Evolutionary conservation across 2,797 vertebrate species (phyloP).

Genomic region (Phalanger gymnotis): DNA sequence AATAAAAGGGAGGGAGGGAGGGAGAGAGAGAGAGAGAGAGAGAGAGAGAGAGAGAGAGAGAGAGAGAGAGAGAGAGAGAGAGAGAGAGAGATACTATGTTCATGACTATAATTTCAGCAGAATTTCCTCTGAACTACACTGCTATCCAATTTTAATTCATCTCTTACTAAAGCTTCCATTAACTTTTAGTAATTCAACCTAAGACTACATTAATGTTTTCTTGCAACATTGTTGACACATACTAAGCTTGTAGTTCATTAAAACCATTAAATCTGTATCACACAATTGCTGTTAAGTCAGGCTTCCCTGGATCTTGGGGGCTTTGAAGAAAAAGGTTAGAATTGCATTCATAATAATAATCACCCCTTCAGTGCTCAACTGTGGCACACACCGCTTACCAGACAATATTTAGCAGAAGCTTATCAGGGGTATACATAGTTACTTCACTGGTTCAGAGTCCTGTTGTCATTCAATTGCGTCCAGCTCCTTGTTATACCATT

Average conservation of each 20-base stretch:
- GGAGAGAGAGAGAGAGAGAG: too few species aligned
- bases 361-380: neutral
- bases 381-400: neutral
- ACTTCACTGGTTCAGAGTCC: neutral
- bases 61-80: too few species aligned
- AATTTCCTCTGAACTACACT: neutral
- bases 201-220: neutral
- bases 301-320: neutral
- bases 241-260: neutral
- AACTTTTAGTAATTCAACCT: neutral
- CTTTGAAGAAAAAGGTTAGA: neutral
- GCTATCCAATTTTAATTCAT: neutral
- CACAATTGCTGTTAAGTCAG: neutral
- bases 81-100: neutral
- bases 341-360: neutral
- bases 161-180: neutral
- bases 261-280: neutral
- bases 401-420: neutral
- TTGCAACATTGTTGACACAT: neutral
- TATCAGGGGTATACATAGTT: neutral
- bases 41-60: too few species aligned
- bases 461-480: neutral
- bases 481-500: neutral
- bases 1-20: neutral
- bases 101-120: neutral